Percentiles rank a stretch among this genome's conserved stretches.
Evolutionary conservation across 2,888 invertebrate genomes (phyloP).

Genomic region (Dicyrtomina minuta): DNA sequence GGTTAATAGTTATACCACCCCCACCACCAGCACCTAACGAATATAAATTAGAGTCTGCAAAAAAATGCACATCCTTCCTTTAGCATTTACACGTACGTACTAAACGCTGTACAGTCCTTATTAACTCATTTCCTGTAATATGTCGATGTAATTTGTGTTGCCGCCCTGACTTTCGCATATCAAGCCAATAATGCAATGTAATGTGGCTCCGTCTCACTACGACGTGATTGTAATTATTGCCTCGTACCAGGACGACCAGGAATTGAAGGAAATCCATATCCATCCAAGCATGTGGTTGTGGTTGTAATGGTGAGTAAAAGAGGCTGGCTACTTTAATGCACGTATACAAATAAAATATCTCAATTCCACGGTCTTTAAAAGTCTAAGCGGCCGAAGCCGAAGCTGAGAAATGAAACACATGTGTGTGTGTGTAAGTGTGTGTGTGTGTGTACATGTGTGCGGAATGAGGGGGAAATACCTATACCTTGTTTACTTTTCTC

Average conservation of each 20-base stretch:
- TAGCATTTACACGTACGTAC: slow-evolving; percentile 4
- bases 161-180: slow-evolving; percentile 19
- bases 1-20: too few species aligned
- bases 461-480: too few species aligned
- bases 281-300: background rate
- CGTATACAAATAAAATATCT: too few species aligned
- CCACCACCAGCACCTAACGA: too few species aligned
- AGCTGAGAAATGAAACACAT: background rate
- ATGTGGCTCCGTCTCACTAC: too few species aligned
- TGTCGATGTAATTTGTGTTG: background rate
- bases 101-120: slow-evolving; percentile 15
- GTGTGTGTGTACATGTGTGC: too few species aligned
- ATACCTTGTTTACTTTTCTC: slow-evolving; percentile 10
- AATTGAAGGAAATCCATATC: slow-evolving; percentile 2
- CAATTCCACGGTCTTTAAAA: too few species aligned
- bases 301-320: slow-evolving; percentile 15
- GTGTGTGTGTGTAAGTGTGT: too few species aligned
- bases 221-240: background rate
- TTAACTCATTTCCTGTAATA: slow-evolving; percentile 29
- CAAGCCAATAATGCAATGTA: too few species aligned
- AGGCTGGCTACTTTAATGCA: slow-evolving; percentile 12
- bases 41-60: too few species aligned
- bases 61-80: slow-evolving; percentile 24
- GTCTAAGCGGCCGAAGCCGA: slow-evolving; percentile 12
- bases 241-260: background rate